Evolutionary conservation across 1,140 invertebrate genomes (phyloP).

Genomic region (Cydia strobilella): DNA sequence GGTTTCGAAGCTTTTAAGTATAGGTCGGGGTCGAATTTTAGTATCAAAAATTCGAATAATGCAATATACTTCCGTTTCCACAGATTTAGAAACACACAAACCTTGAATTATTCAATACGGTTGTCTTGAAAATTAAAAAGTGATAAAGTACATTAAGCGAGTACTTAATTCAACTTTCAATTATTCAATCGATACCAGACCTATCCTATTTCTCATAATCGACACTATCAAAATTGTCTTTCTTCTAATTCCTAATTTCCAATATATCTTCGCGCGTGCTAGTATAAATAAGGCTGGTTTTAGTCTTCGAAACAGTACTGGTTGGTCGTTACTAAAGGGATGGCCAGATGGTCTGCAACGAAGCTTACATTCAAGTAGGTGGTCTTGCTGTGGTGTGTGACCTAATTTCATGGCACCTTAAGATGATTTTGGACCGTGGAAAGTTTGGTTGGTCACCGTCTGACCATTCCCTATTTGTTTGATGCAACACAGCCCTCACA

Average conservation of each 20-base stretch:
- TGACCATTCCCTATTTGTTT: no score
- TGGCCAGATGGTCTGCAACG: no score
- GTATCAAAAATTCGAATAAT: neutral
- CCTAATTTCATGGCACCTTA: no score
- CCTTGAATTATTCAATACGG: no score
- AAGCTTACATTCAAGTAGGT: no score
- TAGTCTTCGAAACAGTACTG: no score
- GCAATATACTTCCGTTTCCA: neutral
- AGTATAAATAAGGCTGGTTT: no score
- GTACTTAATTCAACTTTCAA: neutral
- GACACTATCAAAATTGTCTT: slow-evolving; percentile 58
- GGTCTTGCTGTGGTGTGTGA: no score
- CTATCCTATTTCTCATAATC: slow-evolving; percentile 40
- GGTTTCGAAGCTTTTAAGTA: slow-evolving; percentile 43
- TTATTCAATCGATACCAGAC: neutral
- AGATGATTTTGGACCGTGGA: no score
- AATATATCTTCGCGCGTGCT: slow-evolving; percentile 34
- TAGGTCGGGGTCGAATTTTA: neutral
- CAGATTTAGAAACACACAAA: no score
- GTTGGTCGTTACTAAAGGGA: no score
- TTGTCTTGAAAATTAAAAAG: neutral
- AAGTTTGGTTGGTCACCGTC: no score
- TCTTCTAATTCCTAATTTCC: slow-evolving; percentile 33
- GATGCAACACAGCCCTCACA: neutral
- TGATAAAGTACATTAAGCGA: neutral